Base-by-base conservation (phyloP, 2,888 invertebrate species). In the Drosophila trichaetosa region DNA sequence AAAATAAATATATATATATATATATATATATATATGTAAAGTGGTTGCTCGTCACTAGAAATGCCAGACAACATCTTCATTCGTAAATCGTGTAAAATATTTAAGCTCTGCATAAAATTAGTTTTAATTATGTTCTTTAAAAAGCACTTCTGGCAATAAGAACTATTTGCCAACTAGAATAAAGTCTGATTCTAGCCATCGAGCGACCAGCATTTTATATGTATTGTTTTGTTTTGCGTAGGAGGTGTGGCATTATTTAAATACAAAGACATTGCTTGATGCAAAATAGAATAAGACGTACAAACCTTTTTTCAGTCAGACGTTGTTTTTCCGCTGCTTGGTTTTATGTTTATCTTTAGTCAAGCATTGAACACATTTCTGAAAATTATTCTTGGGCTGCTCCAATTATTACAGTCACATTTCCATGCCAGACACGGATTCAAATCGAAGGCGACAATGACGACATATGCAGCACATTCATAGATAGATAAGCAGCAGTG, bases 401-500 rank as follows among this genome's bases (percentile, higher is more conserved):
- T 89, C 87, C 84, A 85, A 31, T 42, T 57, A 57, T 57, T 29
- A 24, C 42, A 16, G 71, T 89, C 80, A 75, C 57, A 85, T 76
- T 80, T 80, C 70, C 75, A 70, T 79, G 69, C 53, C 53, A 69
- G 54, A 74, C 59, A 51, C 63, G 64, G 52, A 59, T 40, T 60
- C 62, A 69, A 70, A 61, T 67, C 79, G 70, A 74, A 79, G 79
- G 75, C 73, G 81, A 76, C 73, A 70, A 80, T 70, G 80, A 70
- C 68, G 65, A 66, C 80, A 80, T 73, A 79, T 79, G 79, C 77
- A 77, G 29, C 27, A 29, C 38, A 56, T 16, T 27, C 51, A 46
- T 16, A 8, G 24, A 46, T 69, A 76, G 76, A 85, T 83, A 89
- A 87, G 84, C 83, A 83, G 82, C 83, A 69, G 51, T 58, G 38